Percentiles rank a stretch among this genome's conserved stretches.
Conservation (phyloP, 2,113 vertebrate species). For the Thryonomys swinderianus region DNA sequence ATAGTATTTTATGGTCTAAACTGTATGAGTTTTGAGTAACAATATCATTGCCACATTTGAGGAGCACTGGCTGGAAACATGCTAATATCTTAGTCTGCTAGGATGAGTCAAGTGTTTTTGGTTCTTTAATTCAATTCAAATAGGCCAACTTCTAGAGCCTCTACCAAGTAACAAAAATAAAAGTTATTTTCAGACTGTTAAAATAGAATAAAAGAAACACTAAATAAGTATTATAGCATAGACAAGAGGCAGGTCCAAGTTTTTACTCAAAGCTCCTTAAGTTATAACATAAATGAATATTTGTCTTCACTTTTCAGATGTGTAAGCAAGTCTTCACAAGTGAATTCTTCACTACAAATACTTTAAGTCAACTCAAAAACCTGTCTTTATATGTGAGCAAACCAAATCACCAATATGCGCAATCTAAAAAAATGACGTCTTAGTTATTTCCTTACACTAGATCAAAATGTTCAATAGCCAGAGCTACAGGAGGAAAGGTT, state of each 20-base stretch:
- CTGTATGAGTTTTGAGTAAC: not conserved
- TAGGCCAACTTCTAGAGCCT: not conserved
- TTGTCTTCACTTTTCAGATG: not conserved
- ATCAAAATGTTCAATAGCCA: not conserved
- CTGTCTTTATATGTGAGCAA: not conserved
- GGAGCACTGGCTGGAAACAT: not conserved
- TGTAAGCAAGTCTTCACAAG: not conserved
- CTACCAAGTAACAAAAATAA: conserved; percentile 5
- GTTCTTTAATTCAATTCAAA: conserved; percentile 26
- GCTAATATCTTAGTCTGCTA: not conserved
- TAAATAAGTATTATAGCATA: not conserved
- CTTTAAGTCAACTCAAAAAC: conserved; percentile 4
- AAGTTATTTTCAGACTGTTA: not conserved
- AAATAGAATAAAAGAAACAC: conserved; percentile 11
- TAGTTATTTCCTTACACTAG: not conserved
- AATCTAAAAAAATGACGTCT: not conserved
- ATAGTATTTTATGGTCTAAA: not conserved
- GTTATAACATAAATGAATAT: not conserved
- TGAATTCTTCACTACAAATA: not conserved
- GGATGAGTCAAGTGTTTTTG: not conserved
- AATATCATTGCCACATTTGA: not conserved
- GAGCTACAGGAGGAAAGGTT: not conserved
- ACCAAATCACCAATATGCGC: not conserved
- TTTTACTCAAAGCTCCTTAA: conserved; percentile 8
- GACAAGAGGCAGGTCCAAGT: not conserved